These are phyloP conservation scores for Nannospalax galili DNA, from an alignment of 2,113 vertebrate species.

Conservation along the genomic window DNA sequence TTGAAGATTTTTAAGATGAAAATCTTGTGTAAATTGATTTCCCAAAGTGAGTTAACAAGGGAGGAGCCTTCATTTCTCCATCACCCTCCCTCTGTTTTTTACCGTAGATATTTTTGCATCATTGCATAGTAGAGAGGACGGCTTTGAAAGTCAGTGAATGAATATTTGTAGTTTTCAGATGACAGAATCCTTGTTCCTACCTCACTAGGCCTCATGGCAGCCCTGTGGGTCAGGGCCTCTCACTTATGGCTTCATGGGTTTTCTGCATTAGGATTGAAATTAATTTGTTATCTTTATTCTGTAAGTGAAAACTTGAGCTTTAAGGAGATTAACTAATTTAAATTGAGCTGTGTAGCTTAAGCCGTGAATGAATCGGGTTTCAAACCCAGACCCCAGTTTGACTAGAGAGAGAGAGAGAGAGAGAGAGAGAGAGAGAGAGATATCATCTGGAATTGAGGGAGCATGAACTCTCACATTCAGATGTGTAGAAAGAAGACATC, in stretches of 20 bases:
- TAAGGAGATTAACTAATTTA: background rate
- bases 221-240: background rate
- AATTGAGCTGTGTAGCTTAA: background rate
- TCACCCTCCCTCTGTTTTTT: background rate
- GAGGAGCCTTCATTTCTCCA: background rate
- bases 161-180: background rate
- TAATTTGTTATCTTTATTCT: background rate
- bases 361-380: background rate
- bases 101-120: background rate
- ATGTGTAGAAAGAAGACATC: background rate
- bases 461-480: background rate
- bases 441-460: conserved; percentile 20
- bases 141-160: background rate
- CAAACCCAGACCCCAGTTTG: background rate
- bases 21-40: background rate
- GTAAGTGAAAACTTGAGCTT: conserved; percentile 23
- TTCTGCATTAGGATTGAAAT: background rate
- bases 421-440: too few species aligned
- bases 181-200: background rate
- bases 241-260: background rate
- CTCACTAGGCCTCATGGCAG: background rate
- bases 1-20: background rate
- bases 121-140: background rate
- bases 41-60: background rate
- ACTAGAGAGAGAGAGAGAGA: too few species aligned